Evolutionary conservation across 2,113 vertebrate genomes (phyloP).

Genomic region (Pitta sordida): DNA sequence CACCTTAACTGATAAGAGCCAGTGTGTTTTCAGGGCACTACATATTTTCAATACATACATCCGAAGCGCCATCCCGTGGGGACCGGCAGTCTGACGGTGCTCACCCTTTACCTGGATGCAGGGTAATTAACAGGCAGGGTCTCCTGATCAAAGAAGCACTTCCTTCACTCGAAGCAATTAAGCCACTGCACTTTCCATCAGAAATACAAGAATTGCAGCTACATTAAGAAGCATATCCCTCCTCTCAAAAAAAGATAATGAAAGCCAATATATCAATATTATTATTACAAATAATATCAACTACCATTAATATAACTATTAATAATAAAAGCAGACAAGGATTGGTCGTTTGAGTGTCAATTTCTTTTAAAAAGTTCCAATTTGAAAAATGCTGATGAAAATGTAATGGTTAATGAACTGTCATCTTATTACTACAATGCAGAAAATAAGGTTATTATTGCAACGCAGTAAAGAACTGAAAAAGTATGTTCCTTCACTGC

Average conservation of each 20-base stretch:
- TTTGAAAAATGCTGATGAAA: not conserved
- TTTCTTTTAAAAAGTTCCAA: not conserved
- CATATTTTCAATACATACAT: not conserved
- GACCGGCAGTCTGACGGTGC: not conserved
- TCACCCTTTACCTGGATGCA: not conserved
- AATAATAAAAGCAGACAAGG: not conserved
- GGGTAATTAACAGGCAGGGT: not conserved
- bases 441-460: not conserved
- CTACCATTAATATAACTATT: not conserved
- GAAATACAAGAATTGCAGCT: not conserved
- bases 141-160: not conserved
- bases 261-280: not conserved
- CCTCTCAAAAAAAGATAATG: not conserved
- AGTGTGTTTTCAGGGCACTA: not conserved
- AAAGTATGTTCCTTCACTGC: not conserved
- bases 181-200: not conserved
- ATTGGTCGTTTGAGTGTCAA: not conserved
- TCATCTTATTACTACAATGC: not conserved
- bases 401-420: not conserved
- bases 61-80: constrained; percentile 8
- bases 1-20: too few relatives aligned
- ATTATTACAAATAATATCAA: not conserved
- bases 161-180: not conserved
- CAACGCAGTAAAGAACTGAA: not conserved
- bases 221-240: not conserved